Evolutionary conservation across 2,888 invertebrate species (phyloP).

Genomic region (Parnassius mnemosyne): DNA sequence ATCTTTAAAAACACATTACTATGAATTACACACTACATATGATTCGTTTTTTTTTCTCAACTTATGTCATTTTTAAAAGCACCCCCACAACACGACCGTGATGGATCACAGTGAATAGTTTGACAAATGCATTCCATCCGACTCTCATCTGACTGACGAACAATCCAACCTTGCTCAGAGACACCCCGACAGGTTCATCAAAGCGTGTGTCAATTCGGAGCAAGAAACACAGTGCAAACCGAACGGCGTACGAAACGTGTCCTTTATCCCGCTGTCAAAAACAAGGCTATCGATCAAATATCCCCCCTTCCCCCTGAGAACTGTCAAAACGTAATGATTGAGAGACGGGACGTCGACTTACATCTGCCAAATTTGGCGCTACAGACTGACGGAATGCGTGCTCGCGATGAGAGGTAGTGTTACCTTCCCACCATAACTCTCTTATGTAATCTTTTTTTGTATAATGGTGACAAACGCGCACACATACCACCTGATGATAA

Average conservation of each 20-base stretch:
- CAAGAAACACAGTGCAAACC: constrained; percentile 21
- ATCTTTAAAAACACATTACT: too few species aligned
- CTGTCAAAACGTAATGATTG: constrained; percentile 41
- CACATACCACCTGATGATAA: too few species aligned
- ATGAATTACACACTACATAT: too few species aligned
- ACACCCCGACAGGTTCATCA: constrained; percentile 17
- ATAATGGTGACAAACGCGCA: too few species aligned
- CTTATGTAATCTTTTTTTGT: not conserved
- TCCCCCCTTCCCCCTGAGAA: constrained; percentile 35
- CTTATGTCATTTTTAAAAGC: constrained; percentile 3
- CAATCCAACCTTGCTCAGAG: not conserved
- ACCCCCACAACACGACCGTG: not conserved
- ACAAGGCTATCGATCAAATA: constrained; percentile 54
- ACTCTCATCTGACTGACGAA: not conserved
- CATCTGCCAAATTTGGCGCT: constrained; percentile 50
- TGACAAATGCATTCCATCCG: constrained; percentile 11
- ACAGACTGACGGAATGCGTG: constrained; percentile 21
- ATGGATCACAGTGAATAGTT: constrained; percentile 17
- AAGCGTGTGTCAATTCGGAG: constrained; percentile 20
- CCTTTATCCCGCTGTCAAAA: constrained; percentile 33
- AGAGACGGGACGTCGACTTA: constrained; percentile 35
- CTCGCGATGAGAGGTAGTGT: constrained; percentile 28
- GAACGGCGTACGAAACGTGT: constrained; percentile 15
- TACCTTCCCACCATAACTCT: constrained; percentile 9
- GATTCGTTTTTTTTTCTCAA: not conserved